A percentile compares a stretch with the other conserved stretches of the same genome.
Evolutionary conservation across 2,797 vertebrate genomes (phyloP).

Genomic region (Jordanella pulchra): DNA sequence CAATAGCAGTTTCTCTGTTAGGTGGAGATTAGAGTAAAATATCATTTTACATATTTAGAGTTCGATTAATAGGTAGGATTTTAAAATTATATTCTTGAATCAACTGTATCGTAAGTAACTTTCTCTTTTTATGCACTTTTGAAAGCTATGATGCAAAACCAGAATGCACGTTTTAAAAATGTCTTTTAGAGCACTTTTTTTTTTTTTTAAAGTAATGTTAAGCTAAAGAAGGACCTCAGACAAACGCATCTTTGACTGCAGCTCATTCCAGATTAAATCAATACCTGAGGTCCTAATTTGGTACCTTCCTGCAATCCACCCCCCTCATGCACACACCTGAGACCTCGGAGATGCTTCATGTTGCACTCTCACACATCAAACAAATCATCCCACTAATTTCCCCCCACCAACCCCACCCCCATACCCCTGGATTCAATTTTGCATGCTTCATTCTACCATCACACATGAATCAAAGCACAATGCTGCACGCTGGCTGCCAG

Average conservation of each 20-base stretch:
- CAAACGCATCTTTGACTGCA: conserved; percentile 56
- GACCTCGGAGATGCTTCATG: conserved; percentile 40
- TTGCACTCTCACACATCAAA: conserved; percentile 52
- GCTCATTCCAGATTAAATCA: conserved; percentile 29
- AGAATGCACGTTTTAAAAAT: too few relatives aligned
- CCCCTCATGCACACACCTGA: conserved; percentile 20
- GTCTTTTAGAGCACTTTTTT: neutral
- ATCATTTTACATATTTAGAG: too few relatives aligned
- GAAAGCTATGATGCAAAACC: too few relatives aligned
- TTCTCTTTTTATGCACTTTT: too few relatives aligned
- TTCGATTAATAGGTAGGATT: too few relatives aligned
- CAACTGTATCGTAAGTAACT: too few relatives aligned
- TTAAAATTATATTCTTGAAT: too few relatives aligned
- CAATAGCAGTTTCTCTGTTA: neutral
- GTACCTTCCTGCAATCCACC: conserved; percentile 40
- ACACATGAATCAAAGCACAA: conserved; percentile 18
- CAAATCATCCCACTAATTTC: conserved; percentile 67
- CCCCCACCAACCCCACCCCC: conserved; percentile 2
- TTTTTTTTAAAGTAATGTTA: neutral
- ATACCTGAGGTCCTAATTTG: conserved; percentile 48
- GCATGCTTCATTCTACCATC: conserved; percentile 45
- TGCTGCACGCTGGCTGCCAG: conserved; percentile 59
- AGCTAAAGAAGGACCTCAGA: conserved; percentile 45
- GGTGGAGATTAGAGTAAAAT: too few relatives aligned
- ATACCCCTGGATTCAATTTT: conserved; percentile 18